Evolutionary conservation across 2,888 invertebrate species (phyloP), one percentile per base, ranked within the genome.

Genomic region (Strigamia transsilvanica): DNA sequence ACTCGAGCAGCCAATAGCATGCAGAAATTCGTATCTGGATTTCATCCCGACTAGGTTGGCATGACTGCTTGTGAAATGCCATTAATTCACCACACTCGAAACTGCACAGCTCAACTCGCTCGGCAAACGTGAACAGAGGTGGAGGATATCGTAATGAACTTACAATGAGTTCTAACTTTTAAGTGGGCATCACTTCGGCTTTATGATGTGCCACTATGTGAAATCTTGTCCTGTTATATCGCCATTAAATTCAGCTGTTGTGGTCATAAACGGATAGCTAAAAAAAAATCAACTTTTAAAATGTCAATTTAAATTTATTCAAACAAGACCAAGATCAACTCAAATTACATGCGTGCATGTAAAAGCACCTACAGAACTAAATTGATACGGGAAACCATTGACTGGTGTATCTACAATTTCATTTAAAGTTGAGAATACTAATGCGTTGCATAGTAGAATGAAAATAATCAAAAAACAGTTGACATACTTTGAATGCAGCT

Each of bases 31-130:
- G 73, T 73, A 73, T 73, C 73, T 73, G 73, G 73, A 73, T 73
- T 73, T 73, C 73, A 32, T 73, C 73, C 73, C 23, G 32, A 73
- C 73, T 73, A 32, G 27, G 73, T 32, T 73, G 73, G 73, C 73
- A 73, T 73, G 73, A 73, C 73, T 73, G 73, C 73, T 73, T 27
- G 73, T 73, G 73, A 73, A 73, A 73, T 73, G 73, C 73, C 73
- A 73, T 73, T 73, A 73, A 73, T 73, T 73, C 73, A 27, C 27
- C 73, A 15, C 73, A 73, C 73, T 73, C 15, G 18, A 73, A 73
- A 73, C 73, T 73, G 73, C 73, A 73, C 27, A n/a, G 56, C 56
- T 56, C n/a, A 56, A 56, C 56, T 56, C 56, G 56, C 21, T 18
- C 2, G 21, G 21, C 21, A 66, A 66, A 66, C 12, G 51, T 12